Base-by-base conservation (phyloP, 2,888 invertebrate genomes). In the Dendrolimus pini region DNA sequence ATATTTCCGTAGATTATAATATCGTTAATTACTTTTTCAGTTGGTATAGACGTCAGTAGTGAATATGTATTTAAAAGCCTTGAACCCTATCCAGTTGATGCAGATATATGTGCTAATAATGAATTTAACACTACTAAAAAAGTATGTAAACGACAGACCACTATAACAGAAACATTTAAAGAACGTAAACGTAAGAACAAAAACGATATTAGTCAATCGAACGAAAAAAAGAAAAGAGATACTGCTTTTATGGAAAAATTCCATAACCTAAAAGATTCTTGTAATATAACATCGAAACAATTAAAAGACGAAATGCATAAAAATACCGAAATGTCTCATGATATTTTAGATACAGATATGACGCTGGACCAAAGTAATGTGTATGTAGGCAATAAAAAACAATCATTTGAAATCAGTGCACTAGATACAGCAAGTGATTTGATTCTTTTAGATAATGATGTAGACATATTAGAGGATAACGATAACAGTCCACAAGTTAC, bases 31-130 rank as follows among this genome's bases (percentile, higher is more conserved):
- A 30, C 30, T 30, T 41, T 88, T 89, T 56, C 74, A 93, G 93
- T 90, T 68, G 93, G 93, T 1, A 81, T 93, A 41, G 93, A 93
- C 67, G 80, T 70, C 6, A 75, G 83, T 18, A 74, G 77, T 59
- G 85, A 87, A 70, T 85, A 81, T 63, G 14, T 70, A 52, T 85
- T 88, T 65, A 75, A 77, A 68, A 70, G 75, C 63, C 65, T 80
- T 65, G 65, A 30, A 0, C 30, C 0, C 30, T 30, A 30, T 30
- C 3, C 30, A 30, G 30, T 30, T 30, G 30, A 30, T 30, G 30
- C 30, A 30, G 30, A 30, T 30, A 6, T 30, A 30, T 30, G 30
- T 7, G 42, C 54, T 30, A 54, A 53, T 59, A 61, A 63, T 55
- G 58, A 58, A 18, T 42, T 47, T 52, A 47, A 59, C 10, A 54